These are phyloP conservation scores for Hirudo medicinalis DNA, from an alignment of 1,140 invertebrate species.

Conservation along the genomic window DNA sequence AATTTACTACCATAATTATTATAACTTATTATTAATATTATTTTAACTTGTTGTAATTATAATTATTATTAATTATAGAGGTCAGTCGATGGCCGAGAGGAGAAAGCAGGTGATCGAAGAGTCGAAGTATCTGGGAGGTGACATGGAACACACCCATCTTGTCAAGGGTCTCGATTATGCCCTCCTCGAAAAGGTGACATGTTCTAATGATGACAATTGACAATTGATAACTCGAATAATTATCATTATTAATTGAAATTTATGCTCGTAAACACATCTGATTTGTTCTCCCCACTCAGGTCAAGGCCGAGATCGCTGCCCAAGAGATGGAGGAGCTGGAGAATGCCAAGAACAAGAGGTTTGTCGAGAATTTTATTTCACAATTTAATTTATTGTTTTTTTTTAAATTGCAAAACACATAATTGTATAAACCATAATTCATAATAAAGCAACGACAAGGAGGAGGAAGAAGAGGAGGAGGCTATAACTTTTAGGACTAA, in stretches of 20 bases:
- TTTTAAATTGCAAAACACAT: background rate
- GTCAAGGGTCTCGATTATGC: constrained; percentile 99
- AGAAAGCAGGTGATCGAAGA: constrained; percentile 91
- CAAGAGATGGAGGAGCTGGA: constrained; percentile 55
- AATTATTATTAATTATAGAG: constrained; percentile 29
- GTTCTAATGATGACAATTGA: no score
- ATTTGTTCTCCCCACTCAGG: constrained; percentile 29
- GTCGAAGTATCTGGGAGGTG: constrained; percentile 98
- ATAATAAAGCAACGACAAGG: constrained; percentile 9
- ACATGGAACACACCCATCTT: constrained; percentile 99
- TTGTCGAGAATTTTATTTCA: background rate
- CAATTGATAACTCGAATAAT: constrained; percentile 12
- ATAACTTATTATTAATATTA: background rate
- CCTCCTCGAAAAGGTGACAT: constrained; percentile 76
- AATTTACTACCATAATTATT: background rate
- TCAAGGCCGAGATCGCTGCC: constrained; percentile 60
- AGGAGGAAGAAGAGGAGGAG: constrained; percentile 27
- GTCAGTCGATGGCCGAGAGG: constrained; percentile 81
- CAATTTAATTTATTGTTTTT: background rate
- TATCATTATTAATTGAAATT: constrained; percentile 13
- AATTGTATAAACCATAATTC: no score
- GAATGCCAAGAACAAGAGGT: background rate
- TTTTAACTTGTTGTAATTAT: background rate
- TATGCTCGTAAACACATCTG: background rate
- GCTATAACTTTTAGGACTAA: constrained; percentile 58